Evolutionary conservation across 1,140 invertebrate genomes (phyloP).

Genomic region (Bombus balteatus): DNA sequence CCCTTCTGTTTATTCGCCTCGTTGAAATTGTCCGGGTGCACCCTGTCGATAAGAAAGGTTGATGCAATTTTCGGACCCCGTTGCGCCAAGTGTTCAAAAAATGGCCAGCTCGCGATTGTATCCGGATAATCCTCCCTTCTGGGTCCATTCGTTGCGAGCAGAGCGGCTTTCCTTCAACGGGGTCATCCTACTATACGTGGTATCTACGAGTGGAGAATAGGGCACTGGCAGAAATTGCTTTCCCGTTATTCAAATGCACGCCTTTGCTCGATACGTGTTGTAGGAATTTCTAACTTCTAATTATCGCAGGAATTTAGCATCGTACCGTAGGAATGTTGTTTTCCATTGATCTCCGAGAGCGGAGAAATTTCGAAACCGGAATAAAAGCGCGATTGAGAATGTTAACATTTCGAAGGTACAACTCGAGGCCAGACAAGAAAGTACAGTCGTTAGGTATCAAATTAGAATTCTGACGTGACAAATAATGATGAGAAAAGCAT

Average conservation of each 20-base stretch:
- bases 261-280: background rate
- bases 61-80: background rate
- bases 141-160: background rate
- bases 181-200: background rate
- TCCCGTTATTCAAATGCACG: too few species aligned
- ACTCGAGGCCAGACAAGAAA: too few species aligned
- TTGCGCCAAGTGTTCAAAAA: slow-evolving; percentile 6
- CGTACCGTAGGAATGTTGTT: background rate
- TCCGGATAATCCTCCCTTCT: background rate
- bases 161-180: background rate
- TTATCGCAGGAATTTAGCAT: background rate
- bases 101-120: background rate
- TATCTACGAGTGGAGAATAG: background rate
- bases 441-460: too few species aligned
- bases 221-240: background rate
- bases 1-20: background rate
- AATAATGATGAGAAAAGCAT: too few species aligned
- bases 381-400: background rate
- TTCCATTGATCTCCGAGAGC: too few species aligned
- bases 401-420: background rate
- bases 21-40: slow-evolving; percentile 3
- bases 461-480: too few species aligned
- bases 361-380: too few species aligned
- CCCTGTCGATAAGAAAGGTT: too few species aligned
- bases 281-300: too few species aligned